These are phyloP conservation scores for Hirundo rustica DNA, from an alignment of 2,797 vertebrate genomes.

Conservation along the genomic window DNA sequence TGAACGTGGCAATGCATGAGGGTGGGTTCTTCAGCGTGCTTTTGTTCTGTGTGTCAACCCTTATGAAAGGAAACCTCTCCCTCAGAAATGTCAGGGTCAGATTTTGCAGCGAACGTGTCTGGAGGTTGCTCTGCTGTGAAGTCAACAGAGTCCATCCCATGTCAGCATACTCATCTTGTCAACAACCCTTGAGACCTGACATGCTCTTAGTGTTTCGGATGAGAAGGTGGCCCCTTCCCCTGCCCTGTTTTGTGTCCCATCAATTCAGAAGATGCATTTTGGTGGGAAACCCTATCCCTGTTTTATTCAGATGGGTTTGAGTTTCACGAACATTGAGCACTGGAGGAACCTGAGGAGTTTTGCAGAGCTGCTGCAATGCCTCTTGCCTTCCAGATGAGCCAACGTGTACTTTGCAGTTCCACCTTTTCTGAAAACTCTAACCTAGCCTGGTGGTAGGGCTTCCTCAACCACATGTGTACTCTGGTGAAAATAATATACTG, in stretches of 20 bases:
- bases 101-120: neutral
- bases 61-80: neutral
- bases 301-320: neutral
- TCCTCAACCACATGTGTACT: neutral
- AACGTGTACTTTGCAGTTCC: neutral
- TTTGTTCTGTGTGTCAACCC: fast-evolving
- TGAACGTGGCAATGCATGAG: neutral
- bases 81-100: neutral
- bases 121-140: neutral
- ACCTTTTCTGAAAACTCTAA: neutral
- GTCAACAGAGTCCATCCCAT: neutral
- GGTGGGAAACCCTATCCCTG: neutral
- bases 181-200: neutral
- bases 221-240: neutral
- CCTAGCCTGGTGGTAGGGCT: neutral
- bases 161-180: neutral
- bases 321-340: fast-evolving
- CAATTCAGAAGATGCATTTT: neutral
- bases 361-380: neutral
- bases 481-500: neutral
- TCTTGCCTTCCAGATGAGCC: neutral
- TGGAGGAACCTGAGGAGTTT: neutral
- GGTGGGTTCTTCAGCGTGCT: neutral
- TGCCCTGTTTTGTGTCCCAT: fast-evolving
- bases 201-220: neutral